Base-by-base conservation (phyloP, 2,113 vertebrate species). In the Macquaria ambigua region DNA sequence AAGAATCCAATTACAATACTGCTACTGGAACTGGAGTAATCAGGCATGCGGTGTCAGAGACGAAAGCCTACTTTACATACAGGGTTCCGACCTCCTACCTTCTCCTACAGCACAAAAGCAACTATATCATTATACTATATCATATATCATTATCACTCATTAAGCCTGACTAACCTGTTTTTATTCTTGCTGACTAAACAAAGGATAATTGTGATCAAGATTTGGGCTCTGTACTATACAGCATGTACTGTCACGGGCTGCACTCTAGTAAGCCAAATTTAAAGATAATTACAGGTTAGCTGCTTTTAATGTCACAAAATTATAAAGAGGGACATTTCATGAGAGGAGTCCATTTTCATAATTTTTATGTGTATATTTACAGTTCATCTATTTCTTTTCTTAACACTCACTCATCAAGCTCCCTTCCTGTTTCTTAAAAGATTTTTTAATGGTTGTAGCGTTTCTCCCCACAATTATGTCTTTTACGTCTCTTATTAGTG, bases 81-180 rank as follows among this genome's bases (percentile, higher is more conserved):
- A 18, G 0, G 62, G 52, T 56, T 72, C 21, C 74, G 74, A 81
- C 84, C 66, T 77, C 25, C 62, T 55, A 28, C 52, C 28, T 41
- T 69, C 37, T 43, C 34, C 41, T 72, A 64, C 64, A 43, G 79
- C 62, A 48, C 41, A 39, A n/a, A 55, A 41, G 8, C 74, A 75
- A 83, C 58, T 79, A 85, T 90, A 14, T 88, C 78, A 90, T 90
- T 93, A 87, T 87, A n/a, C n/a, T n/a, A n/a, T n/a, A n/a, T n/a
- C n/a, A n/a, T 79, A 85, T 90, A 14, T 88, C 78, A 90, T 90
- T 93, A 87, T 87, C 59, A 76, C 68, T 93, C 79, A 89, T 93
- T 94, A 92, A 84, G 64, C 58, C 71, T 61, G 73, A 79, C 80
- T 81, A 87, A 83, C 69, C 86, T 79, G 63, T 69, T 82, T 73